Percentiles rank a stretch among this genome's conserved stretches.
These are phyloP conservation scores for Mystacides longicornis DNA, from an alignment of 2,888 invertebrate species.

Conservation along the genomic window DNA sequence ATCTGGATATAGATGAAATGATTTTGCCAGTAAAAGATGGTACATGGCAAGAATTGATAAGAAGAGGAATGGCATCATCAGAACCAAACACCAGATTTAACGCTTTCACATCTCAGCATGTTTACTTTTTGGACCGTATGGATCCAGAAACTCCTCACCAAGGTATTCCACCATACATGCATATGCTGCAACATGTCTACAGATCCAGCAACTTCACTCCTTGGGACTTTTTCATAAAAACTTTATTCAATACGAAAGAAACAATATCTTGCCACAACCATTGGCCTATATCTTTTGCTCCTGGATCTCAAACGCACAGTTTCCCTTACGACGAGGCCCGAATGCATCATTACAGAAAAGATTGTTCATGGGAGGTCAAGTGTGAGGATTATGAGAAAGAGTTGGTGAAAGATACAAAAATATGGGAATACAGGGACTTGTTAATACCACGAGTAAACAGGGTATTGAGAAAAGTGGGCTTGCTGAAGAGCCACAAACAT, in stretches of 20 bases:
- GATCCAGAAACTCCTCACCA: constrained; percentile 70
- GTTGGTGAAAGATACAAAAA: constrained; percentile 64
- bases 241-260: constrained; percentile 51
- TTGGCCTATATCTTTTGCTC: neutral
- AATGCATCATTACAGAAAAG: constrained; percentile 1
- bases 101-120: constrained; percentile 82
- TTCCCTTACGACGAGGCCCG: neutral
- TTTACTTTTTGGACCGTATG: constrained; percentile 85
- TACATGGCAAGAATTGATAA: constrained; percentile 74
- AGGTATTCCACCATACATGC: constrained; percentile 78
- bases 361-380: constrained; percentile 43
- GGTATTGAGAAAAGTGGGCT: neutral
- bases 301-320: neutral
- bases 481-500: too few relatives aligned
- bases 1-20: constrained; percentile 89
- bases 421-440: constrained; percentile 68
- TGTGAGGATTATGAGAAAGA: constrained; percentile 66
- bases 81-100: constrained; percentile 59
- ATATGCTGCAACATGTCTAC: constrained; percentile 88
- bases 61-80: constrained; percentile 61
- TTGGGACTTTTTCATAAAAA: constrained; percentile 87
- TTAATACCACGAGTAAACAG: constrained; percentile 37
- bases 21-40: constrained; percentile 76
- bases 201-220: constrained; percentile 85
- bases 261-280: neutral